Conservation (phyloP, 2,797 vertebrate genomes). For the Tangara arthus region DNA sequence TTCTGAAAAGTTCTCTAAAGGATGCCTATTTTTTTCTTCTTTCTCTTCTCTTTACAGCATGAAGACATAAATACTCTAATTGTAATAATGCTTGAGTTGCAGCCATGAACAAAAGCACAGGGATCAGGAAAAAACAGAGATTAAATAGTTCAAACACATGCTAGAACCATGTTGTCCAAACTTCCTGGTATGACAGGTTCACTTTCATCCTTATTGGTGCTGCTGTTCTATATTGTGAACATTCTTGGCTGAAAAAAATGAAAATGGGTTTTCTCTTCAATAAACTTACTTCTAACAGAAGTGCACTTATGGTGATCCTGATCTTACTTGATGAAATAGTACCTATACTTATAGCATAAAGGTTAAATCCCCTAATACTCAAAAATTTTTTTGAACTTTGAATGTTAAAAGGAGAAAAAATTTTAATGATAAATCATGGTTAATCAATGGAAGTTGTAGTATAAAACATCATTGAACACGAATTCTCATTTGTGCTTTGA, state of each 20-base stretch:
- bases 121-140: conserved; percentile 81
- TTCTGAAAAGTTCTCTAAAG: background rate
- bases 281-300: background rate
- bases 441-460: background rate
- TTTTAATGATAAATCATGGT: background rate
- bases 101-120: conserved; percentile 74
- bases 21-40: background rate
- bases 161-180: conserved; percentile 73
- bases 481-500: background rate
- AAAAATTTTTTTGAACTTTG: background rate
- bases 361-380: background rate
- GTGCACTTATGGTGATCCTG: background rate
- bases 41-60: conserved; percentile 41
- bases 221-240: background rate
- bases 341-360: background rate
- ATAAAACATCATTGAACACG: background rate
- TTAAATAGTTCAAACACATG: conserved; percentile 78
- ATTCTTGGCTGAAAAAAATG: background rate
- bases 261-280: background rate
- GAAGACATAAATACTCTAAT: conserved; percentile 81
- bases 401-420: background rate
- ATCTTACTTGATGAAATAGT: background rate
- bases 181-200: conserved; percentile 70
- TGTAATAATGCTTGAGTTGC: conserved; percentile 79
- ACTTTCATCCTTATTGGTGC: background rate